Base-by-base conservation (phyloP, 2,113 vertebrate genomes). In the Clarias magur region DNA sequence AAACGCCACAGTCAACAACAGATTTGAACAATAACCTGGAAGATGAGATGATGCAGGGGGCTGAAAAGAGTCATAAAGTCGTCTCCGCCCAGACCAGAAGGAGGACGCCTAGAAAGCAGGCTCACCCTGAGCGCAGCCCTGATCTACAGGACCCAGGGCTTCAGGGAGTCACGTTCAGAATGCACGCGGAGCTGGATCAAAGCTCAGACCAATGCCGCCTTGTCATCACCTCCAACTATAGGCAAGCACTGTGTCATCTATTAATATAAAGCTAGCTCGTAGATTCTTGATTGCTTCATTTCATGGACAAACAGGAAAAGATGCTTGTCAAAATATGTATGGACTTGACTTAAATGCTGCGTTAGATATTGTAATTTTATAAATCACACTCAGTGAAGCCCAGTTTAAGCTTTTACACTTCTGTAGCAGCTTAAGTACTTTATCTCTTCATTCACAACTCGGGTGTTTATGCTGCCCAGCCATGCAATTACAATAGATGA, bases 111-210 rank as follows among this genome's bases (percentile, higher is more conserved):
- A 94, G 97, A 86, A 98, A 98, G 91, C 97, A 97, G 89, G 85
- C 75, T 0, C 83, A 89, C 38, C 97, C 97, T 7, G 88, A 78
- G 25, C 93, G 92, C 16, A 96, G 97, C 9, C 92, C 91, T 0
- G 93, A 96, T 78, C 89, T 92, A n/a, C 82, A 87, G 25, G 96
- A 97, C 88, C 95, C 96, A 0, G 63, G 86, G 23, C 96, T 97
- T 73, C 91, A 93, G 81, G 97, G 97, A 1, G 96, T 97, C 84
- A 94, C 92, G 0, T 95, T 98, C 91, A 93, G 92, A 86, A 96
- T 98, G 92, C 92, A 93, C 76, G 91, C 96, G 0, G 86, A 94
- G 82, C 86, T 94, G 80, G 91, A 93, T 4, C 79, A 92, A 84
- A 91, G 89, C 76, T 83, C 91, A 80, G 92, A 94, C 4, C 92